Evolutionary conservation across 2,888 invertebrate genomes (phyloP).

Genomic region (Ornithoptera priamus): DNA sequence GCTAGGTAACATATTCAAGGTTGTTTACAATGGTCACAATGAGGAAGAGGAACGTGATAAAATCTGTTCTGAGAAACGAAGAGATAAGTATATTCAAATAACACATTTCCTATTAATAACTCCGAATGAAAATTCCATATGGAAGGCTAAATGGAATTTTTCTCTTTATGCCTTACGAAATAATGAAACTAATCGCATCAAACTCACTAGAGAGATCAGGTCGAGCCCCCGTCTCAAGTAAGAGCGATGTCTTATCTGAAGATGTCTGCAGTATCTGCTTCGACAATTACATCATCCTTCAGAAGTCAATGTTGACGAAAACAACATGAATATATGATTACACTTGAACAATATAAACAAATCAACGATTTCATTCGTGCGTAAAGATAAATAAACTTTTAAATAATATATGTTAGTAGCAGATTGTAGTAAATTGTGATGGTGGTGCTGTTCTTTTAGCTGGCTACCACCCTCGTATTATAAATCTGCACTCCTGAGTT

Average conservation of each 20-base stretch:
- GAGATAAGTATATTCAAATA: background rate
- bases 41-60: background rate
- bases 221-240: conserved; percentile 22
- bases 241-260: conserved; percentile 16
- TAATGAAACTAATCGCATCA: conserved; percentile 7
- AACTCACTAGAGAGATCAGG: background rate
- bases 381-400: background rate
- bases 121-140: background rate
- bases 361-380: background rate
- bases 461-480: no score
- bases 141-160: background rate
- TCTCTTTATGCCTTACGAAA: conserved; percentile 3
- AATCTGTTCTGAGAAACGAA: background rate
- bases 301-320: background rate
- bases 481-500: no score
- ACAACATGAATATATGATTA: background rate
- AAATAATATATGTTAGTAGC: background rate
- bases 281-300: conserved; percentile 15
- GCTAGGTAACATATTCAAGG: background rate
- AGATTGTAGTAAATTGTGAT: background rate
- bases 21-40: background rate
- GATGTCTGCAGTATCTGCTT: background rate
- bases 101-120: background rate
- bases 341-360: background rate
- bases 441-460: background rate